Conservation (phyloP, 2,113 vertebrate species). For the Rhegmatorhina hoffmannsi region DNA sequence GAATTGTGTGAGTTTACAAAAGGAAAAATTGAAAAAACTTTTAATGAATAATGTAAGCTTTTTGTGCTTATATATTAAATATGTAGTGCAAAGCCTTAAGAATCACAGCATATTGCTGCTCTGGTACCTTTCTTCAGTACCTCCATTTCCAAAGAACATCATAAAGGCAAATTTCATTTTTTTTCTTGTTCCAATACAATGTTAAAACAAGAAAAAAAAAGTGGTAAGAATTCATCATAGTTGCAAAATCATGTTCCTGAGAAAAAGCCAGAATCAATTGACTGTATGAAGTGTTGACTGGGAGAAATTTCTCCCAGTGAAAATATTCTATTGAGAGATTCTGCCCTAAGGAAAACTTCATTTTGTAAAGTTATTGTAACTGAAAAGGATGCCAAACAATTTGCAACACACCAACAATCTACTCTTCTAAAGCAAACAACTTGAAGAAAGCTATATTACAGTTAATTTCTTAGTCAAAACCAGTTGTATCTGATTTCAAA, state of each 20-base stretch:
- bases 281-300: not conserved
- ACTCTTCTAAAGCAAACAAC: not conserved
- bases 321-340: slow-evolving; percentile 5
- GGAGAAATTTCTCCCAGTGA: not conserved
- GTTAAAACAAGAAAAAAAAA: not conserved
- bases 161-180: not conserved
- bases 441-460: not conserved
- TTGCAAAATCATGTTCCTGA: not conserved
- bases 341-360: not conserved
- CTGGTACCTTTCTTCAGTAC: not conserved
- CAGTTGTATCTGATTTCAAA: not conserved
- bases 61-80: not conserved
- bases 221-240: not conserved
- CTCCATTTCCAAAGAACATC: not conserved
- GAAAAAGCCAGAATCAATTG: not conserved
- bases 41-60: not conserved
- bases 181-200: not conserved
- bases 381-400: not conserved
- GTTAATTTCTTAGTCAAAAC: not conserved
- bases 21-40: not conserved
- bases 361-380: not conserved
- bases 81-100: rapidly evolving
- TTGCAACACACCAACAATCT: not conserved
- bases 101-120: not conserved
- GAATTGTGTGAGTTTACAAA: not conserved